Evolutionary conservation across 1,140 invertebrate species (phyloP).

Genomic region (Pseudobourletiella spinata): DNA sequence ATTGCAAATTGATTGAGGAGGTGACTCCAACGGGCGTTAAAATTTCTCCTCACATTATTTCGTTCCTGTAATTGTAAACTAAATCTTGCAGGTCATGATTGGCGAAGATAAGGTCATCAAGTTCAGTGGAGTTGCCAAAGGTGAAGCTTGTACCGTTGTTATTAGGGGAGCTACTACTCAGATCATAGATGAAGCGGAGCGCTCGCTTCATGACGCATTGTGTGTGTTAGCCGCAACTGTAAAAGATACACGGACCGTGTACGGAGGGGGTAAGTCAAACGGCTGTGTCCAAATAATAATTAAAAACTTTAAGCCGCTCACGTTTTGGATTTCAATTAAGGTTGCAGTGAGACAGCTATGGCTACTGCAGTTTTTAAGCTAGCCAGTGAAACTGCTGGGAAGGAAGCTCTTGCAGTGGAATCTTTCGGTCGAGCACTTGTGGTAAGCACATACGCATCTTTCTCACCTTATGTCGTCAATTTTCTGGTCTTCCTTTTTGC

Average conservation of each 20-base stretch:
- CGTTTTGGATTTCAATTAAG: constrained; percentile 38
- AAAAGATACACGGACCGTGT: constrained; percentile 81
- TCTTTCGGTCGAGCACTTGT: constrained; percentile 78
- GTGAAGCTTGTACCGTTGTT: constrained; percentile 94
- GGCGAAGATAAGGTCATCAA: constrained; percentile 93
- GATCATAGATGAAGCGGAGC: constrained; percentile 96
- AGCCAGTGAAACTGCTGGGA: constrained; percentile 85
- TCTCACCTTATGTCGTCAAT: too few relatives aligned
- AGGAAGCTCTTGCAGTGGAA: constrained; percentile 96
- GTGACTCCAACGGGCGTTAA: constrained; percentile 39
- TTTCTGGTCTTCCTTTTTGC: background rate
- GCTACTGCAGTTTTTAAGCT: constrained; percentile 75
- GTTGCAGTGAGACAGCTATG: constrained; percentile 93
- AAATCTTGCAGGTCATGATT: constrained; percentile 69
- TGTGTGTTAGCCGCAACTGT: constrained; percentile 95
- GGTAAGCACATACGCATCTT: constrained; percentile 21
- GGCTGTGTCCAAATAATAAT: background rate
- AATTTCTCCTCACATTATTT: constrained; percentile 5
- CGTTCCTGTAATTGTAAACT: constrained; percentile 19
- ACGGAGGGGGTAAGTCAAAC: constrained; percentile 67
- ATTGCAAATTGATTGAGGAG: constrained; percentile 93
- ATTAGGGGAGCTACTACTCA: constrained; percentile 98
- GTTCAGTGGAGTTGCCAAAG: constrained; percentile 88
- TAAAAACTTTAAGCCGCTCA: background rate
- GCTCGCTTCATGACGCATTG: constrained; percentile 95